Evolutionary conservation across 2,888 invertebrate genomes (phyloP).

Genomic region (Andrena hattorfiana): DNA sequence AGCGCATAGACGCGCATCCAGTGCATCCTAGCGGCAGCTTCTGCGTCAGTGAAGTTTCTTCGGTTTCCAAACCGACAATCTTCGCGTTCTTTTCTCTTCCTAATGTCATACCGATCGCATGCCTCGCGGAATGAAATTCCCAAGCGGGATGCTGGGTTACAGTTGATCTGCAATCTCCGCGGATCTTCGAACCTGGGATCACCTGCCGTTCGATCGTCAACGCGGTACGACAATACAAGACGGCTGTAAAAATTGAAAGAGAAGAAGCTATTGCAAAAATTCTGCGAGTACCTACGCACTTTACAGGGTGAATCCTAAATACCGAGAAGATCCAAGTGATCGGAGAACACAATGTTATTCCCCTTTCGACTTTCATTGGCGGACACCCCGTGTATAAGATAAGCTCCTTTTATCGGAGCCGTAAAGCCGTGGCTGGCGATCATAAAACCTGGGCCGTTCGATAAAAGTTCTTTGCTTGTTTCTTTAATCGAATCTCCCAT

Average conservation of each 20-base stretch:
- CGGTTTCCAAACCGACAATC: neutral
- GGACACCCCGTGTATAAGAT: conserved; percentile 16
- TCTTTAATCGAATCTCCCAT: neutral
- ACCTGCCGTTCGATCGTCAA: too few species aligned
- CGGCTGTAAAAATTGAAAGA: too few species aligned
- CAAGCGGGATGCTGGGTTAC: too few species aligned
- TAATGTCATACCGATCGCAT: neutral
- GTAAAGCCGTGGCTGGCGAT: neutral
- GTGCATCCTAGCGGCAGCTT: conserved; percentile 9
- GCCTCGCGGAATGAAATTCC: too few species aligned
- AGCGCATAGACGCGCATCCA: conserved; percentile 18
- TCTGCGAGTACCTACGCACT: too few species aligned
- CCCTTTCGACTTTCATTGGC: neutral
- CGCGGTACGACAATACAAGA: too few species aligned
- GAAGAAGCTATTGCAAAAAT: too few species aligned
- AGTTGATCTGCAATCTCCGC: too few species aligned
- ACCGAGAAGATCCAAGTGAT: neutral
- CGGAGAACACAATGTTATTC: neutral
- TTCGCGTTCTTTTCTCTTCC: too few species aligned
- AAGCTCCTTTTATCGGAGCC: conserved; percentile 12
- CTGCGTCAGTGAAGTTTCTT: conserved; percentile 22
- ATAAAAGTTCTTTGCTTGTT: conserved; percentile 9
- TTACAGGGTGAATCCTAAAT: too few species aligned
- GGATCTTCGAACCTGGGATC: too few species aligned
- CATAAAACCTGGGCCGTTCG: neutral